Percentiles rank a stretch among this genome's conserved stretches.
Evolutionary conservation across 2,888 invertebrate genomes (phyloP).

Genomic region (Sarcophaga carnaria): DNA sequence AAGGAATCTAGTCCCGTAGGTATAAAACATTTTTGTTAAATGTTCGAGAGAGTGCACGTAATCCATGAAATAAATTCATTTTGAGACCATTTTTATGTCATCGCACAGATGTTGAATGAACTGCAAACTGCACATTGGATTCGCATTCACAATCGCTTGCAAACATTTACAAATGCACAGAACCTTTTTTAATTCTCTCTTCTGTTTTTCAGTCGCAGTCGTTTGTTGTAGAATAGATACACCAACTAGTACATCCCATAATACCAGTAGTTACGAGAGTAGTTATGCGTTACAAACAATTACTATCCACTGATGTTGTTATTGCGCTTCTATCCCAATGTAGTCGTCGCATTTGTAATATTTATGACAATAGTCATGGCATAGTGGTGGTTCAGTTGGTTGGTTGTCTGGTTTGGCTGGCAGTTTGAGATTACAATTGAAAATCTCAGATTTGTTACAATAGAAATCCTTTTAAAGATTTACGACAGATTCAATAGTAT

Average conservation of each 20-base stretch:
- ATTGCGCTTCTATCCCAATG: conserved; percentile 10
- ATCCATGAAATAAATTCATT: conserved; percentile 67
- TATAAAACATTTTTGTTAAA: conserved; percentile 62
- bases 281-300: conserved; percentile 29
- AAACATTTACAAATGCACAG: not conserved
- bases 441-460: conserved; percentile 56
- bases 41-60: conserved; percentile 59
- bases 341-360: conserved; percentile 17
- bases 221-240: not conserved
- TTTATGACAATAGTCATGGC: not conserved
- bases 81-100: conserved; percentile 60
- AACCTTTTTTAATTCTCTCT: not conserved
- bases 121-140: conserved; percentile 59
- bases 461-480: conserved; percentile 48
- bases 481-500: conserved; percentile 45
- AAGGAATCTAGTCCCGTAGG: conserved; percentile 31
- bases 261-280: conserved; percentile 22
- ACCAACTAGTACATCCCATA: conserved; percentile 6
- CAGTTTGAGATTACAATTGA: conserved; percentile 51
- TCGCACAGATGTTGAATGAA: conserved; percentile 65
- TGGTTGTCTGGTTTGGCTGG: conserved; percentile 1
- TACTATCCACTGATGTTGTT: not conserved
- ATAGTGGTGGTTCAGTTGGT: conserved; percentile 6
- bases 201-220: no score
- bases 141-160: not conserved